Evolutionary conservation across 2,113 vertebrate species (phyloP).

Genomic region (Pelobates fuscus): DNA sequence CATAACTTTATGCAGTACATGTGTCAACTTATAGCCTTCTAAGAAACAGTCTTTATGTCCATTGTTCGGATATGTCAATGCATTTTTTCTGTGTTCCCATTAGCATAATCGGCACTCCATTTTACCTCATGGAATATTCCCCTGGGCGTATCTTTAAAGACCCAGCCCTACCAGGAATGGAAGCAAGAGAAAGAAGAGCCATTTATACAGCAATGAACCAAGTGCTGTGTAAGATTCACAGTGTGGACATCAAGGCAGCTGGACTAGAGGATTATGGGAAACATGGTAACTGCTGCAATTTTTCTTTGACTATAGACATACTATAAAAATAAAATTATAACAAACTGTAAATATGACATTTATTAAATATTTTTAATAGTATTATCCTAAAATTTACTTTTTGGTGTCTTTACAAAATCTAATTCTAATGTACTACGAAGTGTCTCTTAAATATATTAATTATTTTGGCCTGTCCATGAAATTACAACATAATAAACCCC

Average conservation of each 20-base stretch:
- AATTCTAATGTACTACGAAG: no score
- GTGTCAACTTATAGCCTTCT: no score
- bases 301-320: no score
- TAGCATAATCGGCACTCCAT: constrained; percentile 72
- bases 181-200: constrained; percentile 54
- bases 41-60: no score
- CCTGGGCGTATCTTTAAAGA: constrained; percentile 68
- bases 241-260: constrained; percentile 58
- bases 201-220: constrained; percentile 70
- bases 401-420: no score
- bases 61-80: neutral
- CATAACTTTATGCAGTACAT: no score
- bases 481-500: neutral
- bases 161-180: constrained; percentile 63
- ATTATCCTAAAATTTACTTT: no score
- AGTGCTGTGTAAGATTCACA: constrained; percentile 74
- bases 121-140: constrained; percentile 76
- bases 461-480: no score
- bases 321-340: no score
- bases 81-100: neutral
- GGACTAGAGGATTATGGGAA: constrained; percentile 63
- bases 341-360: no score
- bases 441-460: no score
- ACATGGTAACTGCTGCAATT: constrained; percentile 57
- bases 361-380: no score